A percentile compares a stretch with the other conserved stretches of the same genome.
phyloP scores from a whole-genome alignment of 2,797 vertebrate species.

The Simalia tracyae region DNA sequence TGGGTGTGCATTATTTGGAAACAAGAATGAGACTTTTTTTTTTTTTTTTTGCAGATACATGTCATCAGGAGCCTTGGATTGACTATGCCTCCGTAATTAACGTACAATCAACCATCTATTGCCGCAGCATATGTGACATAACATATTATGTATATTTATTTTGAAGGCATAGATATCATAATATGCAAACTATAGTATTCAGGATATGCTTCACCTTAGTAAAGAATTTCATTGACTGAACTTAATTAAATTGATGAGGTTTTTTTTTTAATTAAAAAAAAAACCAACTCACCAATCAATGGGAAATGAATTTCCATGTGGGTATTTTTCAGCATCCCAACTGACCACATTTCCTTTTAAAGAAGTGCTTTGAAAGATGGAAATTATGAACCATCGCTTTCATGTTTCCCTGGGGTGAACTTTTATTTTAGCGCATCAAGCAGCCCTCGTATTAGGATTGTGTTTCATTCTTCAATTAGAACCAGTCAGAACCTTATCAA shows the following conservation, averaged over 20 bases:
- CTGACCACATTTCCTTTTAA: conserved; percentile 14
- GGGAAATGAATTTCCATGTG: background rate
- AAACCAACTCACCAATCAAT: background rate
- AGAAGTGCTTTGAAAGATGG: conserved; percentile 3
- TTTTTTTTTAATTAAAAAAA: background rate
- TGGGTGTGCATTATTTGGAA: background rate
- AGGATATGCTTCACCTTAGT: background rate
- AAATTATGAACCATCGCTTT: conserved; percentile 3
- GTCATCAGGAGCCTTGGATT: background rate
- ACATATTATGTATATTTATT: background rate
- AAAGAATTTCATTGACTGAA: background rate
- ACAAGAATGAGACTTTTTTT: background rate
- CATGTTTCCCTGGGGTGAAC: conserved; percentile 26
- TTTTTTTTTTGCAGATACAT: background rate
- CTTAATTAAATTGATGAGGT: background rate
- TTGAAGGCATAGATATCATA: background rate
- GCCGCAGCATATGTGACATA: background rate
- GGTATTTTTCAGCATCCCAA: background rate
- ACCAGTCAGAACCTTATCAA: background rate
- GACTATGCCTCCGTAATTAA: background rate
- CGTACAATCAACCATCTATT: background rate
- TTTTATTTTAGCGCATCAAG: background rate
- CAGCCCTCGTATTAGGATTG: background rate
- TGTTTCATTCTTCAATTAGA: conserved; percentile 12
- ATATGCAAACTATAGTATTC: background rate